phyloP scores from a whole-genome alignment of 2,888 invertebrate species.

The Parascotia fuliginaria region DNA sequence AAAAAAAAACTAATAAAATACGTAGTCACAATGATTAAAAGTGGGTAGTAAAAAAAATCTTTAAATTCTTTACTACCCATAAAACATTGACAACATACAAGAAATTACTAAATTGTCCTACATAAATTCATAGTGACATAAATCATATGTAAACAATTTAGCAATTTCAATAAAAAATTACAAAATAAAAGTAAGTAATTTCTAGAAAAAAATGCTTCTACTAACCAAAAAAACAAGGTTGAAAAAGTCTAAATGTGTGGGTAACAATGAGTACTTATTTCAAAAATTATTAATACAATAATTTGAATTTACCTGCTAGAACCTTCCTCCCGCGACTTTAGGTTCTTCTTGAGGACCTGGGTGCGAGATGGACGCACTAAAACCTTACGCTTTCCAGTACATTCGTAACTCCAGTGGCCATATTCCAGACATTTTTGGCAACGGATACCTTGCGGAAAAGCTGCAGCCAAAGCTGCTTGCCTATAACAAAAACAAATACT shows the following conservation, averaged over 20 bases:
- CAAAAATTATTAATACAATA: constrained; percentile 9
- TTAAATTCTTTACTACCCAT: neutral
- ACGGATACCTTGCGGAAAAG: constrained; percentile 91
- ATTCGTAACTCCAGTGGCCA: constrained; percentile 98
- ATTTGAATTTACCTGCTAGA: constrained; percentile 64
- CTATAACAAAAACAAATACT: constrained; percentile 54
- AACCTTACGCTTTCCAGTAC: constrained; percentile 95
- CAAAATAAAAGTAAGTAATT: too few species aligned
- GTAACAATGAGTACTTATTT: constrained; percentile 4
- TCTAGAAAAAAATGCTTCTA: too few species aligned
- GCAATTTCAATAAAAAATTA: neutral
- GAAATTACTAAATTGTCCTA: neutral
- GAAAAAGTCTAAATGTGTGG: neutral
- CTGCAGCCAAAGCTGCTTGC: constrained; percentile 86
- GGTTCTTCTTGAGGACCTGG: constrained; percentile 89
- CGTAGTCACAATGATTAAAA: neutral
- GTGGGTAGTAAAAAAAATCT: neutral
- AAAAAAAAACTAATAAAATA: too few species aligned
- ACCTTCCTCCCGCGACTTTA: constrained; percentile 71
- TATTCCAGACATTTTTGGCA: constrained; percentile 97
- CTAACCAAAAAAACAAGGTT: too few species aligned
- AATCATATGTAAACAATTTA: neutral
- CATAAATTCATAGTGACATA: neutral
- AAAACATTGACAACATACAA: neutral
- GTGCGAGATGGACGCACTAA: constrained; percentile 94